Evolutionary conservation across 2,888 invertebrate species (phyloP).

Genomic region (Nasonovia ribisnigri): DNA sequence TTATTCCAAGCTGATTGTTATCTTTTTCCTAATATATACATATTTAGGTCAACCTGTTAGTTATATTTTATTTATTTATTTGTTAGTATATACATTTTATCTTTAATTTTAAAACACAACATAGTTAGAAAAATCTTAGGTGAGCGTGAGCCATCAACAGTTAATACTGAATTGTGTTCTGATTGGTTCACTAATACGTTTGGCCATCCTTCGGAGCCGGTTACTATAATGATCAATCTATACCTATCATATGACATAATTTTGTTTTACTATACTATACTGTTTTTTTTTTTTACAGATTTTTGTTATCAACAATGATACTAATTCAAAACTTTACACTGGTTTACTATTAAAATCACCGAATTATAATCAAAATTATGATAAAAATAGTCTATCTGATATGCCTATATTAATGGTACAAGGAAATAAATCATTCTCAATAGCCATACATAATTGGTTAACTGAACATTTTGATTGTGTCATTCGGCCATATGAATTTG

Average conservation of each 20-base stretch:
- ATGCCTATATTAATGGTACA: slow-evolving; percentile 52
- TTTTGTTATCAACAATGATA: not conserved
- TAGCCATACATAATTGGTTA: slow-evolving; percentile 37
- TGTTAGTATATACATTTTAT: too few relatives aligned
- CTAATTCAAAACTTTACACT: slow-evolving; percentile 5
- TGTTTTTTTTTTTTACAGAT: slow-evolving; percentile 31
- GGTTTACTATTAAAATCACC: slow-evolving; percentile 55
- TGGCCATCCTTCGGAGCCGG: too few relatives aligned
- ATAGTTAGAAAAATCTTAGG: too few relatives aligned
- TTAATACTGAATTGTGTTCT: too few relatives aligned
- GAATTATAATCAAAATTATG: slow-evolving; percentile 33
- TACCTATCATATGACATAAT: not conserved
- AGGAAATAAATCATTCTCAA: slow-evolving; percentile 31
- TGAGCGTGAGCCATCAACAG: too few relatives aligned
- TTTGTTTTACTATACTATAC: not conserved
- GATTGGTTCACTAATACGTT: too few relatives aligned
- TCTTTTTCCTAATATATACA: too few relatives aligned
- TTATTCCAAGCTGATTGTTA: too few relatives aligned
- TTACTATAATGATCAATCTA: not conserved
- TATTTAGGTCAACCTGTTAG: too few relatives aligned
- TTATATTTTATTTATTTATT: too few relatives aligned
- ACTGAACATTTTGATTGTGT: slow-evolving; percentile 48
- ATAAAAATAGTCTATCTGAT: slow-evolving; percentile 46
- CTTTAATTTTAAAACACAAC: too few relatives aligned
- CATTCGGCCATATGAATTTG: slow-evolving; percentile 47